Conservation (phyloP, 2,797 vertebrate species). For the Neopelma chrysocephalum region DNA sequence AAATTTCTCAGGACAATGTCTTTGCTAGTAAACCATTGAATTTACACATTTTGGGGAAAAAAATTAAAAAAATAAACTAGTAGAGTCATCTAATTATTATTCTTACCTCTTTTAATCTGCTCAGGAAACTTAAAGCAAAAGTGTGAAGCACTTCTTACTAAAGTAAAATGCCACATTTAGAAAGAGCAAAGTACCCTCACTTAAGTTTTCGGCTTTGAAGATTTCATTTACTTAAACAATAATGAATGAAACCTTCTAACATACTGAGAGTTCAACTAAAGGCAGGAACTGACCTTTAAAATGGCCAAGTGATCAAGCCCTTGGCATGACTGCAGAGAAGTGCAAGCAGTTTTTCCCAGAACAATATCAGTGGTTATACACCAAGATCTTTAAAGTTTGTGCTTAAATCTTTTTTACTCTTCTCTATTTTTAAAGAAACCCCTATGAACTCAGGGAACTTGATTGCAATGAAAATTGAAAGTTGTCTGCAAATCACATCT, state of each 20-base stretch:
- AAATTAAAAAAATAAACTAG: neutral
- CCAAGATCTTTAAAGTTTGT: neutral
- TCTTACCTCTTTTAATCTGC: neutral
- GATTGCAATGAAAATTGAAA: neutral
- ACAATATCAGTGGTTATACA: neutral
- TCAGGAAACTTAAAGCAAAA: neutral
- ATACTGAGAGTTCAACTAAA: neutral
- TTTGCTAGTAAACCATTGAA: neutral
- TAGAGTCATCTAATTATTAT: neutral
- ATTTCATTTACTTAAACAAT: neutral
- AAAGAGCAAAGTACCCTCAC: neutral
- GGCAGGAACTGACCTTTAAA: neutral
- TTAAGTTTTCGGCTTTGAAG: neutral
- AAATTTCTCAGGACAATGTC: neutral
- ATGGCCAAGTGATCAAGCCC: neutral
- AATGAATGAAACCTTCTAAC: neutral
- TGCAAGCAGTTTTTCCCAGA: neutral
- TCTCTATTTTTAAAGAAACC: neutral
- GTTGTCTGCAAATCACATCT: neutral
- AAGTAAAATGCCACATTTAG: neutral
- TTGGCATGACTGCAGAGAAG: neutral
- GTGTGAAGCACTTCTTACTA: neutral
- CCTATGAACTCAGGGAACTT: neutral
- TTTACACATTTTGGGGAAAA: neutral
- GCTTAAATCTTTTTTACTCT: neutral